These are phyloP conservation scores for Lepidocyrtoides sp. DNA, from an alignment of 2,888 invertebrate genomes.

Conservation along the genomic window DNA sequence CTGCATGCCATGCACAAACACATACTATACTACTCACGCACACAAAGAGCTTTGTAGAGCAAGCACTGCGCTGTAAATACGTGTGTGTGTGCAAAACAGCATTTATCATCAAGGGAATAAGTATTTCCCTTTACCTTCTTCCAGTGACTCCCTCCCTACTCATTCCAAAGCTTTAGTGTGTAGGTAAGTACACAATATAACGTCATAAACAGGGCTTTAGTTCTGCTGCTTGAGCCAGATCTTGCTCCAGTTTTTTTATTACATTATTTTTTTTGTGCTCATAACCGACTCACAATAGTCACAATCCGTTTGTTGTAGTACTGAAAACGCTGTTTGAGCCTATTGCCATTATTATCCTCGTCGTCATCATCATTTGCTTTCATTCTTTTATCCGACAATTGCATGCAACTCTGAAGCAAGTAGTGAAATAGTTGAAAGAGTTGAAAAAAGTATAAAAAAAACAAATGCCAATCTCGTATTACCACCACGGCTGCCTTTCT, in stretches of 20 bases:
- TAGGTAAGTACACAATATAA: constrained; percentile 31
- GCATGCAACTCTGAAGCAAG: not conserved
- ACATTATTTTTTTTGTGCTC: constrained; percentile 24
- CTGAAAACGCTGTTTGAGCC: constrained; percentile 51
- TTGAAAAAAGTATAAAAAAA: not conserved
- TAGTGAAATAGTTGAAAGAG: not conserved
- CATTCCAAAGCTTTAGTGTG: constrained; percentile 36
- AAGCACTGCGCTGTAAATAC: not conserved
- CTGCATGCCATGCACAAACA: constrained; percentile 31
- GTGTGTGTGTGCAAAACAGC: not conserved
- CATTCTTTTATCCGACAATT: constrained; percentile 31
- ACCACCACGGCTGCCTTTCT: not conserved
- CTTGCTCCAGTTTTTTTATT: constrained; percentile 62
- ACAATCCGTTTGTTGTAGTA: not conserved
- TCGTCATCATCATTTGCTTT: constrained; percentile 50
- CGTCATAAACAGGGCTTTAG: constrained; percentile 24
- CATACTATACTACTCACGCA: not conserved
- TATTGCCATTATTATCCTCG: constrained; percentile 55
- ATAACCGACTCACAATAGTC: constrained; percentile 5
- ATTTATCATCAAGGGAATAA: constrained; percentile 73
- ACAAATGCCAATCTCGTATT: not conserved
- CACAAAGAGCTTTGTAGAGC: not conserved
- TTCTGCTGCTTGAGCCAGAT: not conserved
- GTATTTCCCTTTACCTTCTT: not conserved
- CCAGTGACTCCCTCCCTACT: not conserved